A percentile compares a stretch with the other conserved stretches of the same genome.
Conservation (phyloP, 30 jellyfish, hydroid and myxozoan genomes). For the Turritopsis rubra region DNA sequence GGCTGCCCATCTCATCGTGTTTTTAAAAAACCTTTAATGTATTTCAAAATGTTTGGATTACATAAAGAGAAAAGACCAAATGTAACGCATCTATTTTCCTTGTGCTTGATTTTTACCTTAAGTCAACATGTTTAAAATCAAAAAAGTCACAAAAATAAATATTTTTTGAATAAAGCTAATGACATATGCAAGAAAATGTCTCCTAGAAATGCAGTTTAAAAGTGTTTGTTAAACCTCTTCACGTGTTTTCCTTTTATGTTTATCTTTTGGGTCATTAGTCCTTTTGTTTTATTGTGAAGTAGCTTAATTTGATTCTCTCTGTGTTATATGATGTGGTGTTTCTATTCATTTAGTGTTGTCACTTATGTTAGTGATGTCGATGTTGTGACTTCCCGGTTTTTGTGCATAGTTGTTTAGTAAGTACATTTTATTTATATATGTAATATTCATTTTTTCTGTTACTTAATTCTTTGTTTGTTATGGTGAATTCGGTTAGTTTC, state of each 20-base stretch:
- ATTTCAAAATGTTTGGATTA: not conserved
- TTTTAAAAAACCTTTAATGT: not conserved
- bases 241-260: not conserved
- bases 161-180: not conserved
- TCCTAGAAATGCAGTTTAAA: not conserved
- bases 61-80: not conserved
- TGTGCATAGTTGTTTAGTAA: not conserved
- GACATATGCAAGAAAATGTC: not conserved
- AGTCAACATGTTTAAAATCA: not conserved
- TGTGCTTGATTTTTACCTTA: not conserved
- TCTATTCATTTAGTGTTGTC: not conserved
- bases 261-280: not conserved
- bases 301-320: not conserved
- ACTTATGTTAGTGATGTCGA: not conserved
- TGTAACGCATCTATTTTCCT: not conserved
- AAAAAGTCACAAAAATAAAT: not conserved
- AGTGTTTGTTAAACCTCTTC: not conserved
- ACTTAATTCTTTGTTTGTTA: not conserved
- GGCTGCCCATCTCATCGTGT: not conserved
- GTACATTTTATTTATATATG: too few species aligned
- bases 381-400: not conserved
- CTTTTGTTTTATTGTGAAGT: not conserved
- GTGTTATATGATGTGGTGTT: not conserved
- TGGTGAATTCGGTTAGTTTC: not conserved
- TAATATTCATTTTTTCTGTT: not conserved